Conservation (phyloP, 2,888 invertebrate genomes). For the Drosophila anomalata region DNA sequence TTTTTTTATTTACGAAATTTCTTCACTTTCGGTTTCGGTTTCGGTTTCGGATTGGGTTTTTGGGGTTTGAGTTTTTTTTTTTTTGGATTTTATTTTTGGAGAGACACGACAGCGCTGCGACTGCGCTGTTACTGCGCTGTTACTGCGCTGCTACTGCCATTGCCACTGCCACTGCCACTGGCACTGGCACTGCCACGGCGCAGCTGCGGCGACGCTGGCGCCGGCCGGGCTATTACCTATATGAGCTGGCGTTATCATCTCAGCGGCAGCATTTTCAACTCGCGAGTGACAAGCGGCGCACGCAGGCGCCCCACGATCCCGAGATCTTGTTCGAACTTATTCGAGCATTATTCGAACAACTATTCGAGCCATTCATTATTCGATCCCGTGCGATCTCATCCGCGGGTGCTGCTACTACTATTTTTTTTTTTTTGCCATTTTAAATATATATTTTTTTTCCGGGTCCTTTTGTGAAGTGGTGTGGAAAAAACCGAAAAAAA, state of each 20-base stretch:
- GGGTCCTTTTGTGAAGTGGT: conserved; percentile 12
- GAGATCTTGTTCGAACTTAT: conserved; percentile 1
- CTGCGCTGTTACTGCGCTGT: not conserved
- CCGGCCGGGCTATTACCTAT: conserved; percentile 71
- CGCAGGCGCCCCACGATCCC: conserved; percentile 30
- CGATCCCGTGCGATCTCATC: conserved; percentile 1
- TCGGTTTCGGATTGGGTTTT: conserved; percentile 25
- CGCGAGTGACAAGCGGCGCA: conserved; percentile 83
- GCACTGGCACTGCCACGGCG: conserved; percentile 26
- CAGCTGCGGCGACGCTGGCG: conserved; percentile 45
- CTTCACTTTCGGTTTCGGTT: conserved; percentile 70
- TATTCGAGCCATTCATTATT: not conserved
- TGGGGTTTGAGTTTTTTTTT: not conserved
- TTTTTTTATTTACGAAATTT: conserved; percentile 58
- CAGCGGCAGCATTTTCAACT: conserved; percentile 82
- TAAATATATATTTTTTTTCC: not conserved
- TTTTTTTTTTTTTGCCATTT: conserved; percentile 6
- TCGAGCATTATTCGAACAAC: not conserved
- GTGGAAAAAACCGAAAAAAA: not conserved
- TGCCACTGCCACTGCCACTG: conserved; percentile 38
- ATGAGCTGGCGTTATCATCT: conserved; percentile 82
- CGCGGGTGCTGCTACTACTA: not conserved
- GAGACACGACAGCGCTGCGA: not conserved
- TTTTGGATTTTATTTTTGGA: not conserved
- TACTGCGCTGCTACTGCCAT: not conserved